Conservation (phyloP, 2,888 invertebrate species). For the Elmis aenea region DNA sequence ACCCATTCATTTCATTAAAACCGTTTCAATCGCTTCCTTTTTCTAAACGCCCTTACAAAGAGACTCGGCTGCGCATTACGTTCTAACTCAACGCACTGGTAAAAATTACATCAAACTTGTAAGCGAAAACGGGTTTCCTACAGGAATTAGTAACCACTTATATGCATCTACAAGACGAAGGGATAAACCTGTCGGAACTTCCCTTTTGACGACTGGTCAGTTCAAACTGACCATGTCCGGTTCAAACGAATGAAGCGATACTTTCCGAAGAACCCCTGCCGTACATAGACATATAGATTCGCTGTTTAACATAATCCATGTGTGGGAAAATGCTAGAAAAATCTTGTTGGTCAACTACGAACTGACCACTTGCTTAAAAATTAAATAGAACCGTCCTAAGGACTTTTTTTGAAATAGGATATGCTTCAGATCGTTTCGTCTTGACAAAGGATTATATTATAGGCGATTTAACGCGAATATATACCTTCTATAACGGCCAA, state of each 20-base stretch:
- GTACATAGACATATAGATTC: no score
- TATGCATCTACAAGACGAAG: conserved; percentile 13
- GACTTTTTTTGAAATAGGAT: conserved; percentile 18
- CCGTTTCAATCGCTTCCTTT: no score
- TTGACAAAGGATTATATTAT: no score
- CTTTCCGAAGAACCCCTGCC: conserved; percentile 16
- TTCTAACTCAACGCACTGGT: no score
- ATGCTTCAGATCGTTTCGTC: no score
- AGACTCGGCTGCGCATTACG: no score
- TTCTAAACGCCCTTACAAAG: no score
- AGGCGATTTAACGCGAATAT: no score
- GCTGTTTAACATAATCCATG: conserved; percentile 22
- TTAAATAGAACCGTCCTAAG: conserved; percentile 11
- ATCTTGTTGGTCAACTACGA: conserved; percentile 20
- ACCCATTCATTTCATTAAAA: no score
- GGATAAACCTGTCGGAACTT: conserved; percentile 18
- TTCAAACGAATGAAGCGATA: conserved; percentile 13
- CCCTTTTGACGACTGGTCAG: conserved; percentile 18
- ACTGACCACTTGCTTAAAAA: conserved; percentile 20
- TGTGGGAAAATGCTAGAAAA: conserved; percentile 21
- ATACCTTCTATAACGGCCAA: no score
- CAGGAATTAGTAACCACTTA: conserved; percentile 21
- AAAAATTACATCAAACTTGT: no score
- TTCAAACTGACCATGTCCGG: conserved; percentile 18
- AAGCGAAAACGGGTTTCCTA: conserved; percentile 19